Evolutionary conservation across 2,888 invertebrate species (phyloP), one percentile per base, ranked within the genome.

Genomic region (Melanostoma mellinum): DNA sequence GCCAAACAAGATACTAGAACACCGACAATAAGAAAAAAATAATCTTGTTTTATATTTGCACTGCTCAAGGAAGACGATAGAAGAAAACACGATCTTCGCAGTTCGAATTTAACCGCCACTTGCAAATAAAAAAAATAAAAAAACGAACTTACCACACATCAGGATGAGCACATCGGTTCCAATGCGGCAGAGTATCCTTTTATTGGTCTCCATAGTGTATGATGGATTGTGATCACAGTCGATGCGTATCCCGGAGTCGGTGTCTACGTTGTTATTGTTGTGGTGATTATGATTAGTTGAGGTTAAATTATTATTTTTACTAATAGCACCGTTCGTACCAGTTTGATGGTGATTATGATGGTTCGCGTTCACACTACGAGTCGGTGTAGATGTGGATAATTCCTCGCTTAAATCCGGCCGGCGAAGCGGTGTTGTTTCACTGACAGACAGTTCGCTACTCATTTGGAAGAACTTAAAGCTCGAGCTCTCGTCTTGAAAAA

Each of bases 91-190:
- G 46, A 61, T 61, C 46, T 33, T 36, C 4, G 33, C 6, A 33
- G 3, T 3, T 4, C 35, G 9, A 9, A 38, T 36, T 0, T 4
- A 61, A 61, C 61, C 48, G 46, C 36, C 36, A 63, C 63, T 20
- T 20, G 20, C 1, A 1, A 20, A 20, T 20, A 58, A 33, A 4
- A 4, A 35, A 55, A 33, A 36, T 9, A 35, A 2, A 48, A 20
- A 38, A 53, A 38, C 9, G 6, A 86, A 93, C 94, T 94, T 92
- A 96, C 95, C 94, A 89, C 94, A 92, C 88, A 94, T 92, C 79
- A 95, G 89, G 87, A 95, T 93, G 78, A 93, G 87, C 87, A 95
- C 92, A 92, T 96, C 96, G 89, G 94, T 91, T 86, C 94, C 89
- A 87, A 95, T 92, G 92, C 95, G 95, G 88, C 93, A 92, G 88